phyloP scores from a whole-genome alignment of 2,888 invertebrate genomes.

The Acanthosepion esculentum region DNA sequence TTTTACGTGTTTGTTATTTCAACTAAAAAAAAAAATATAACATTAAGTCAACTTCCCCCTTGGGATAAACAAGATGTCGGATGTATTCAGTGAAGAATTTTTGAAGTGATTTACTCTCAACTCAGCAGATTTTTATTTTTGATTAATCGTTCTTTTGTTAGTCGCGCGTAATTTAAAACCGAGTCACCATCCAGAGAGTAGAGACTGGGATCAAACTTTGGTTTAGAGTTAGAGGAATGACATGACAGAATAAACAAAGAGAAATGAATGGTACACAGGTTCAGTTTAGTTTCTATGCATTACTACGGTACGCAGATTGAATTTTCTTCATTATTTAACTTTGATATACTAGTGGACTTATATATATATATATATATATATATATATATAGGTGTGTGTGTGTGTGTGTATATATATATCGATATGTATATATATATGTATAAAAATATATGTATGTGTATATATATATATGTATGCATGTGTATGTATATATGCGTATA shows the following conservation, averaged over 20 bases:
- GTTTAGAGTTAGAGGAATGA: background rate
- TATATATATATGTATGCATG: no score
- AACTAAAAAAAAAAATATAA: background rate
- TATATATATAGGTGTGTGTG: no score
- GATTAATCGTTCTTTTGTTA: background rate
- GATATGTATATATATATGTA: no score
- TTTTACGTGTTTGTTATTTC: background rate
- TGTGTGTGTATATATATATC: no score
- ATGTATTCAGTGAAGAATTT: conserved; percentile 1
- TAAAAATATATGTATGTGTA: no score
- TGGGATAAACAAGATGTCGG: background rate
- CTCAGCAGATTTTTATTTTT: background rate
- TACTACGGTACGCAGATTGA: no score
- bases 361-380: no score
- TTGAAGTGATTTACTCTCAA: background rate
- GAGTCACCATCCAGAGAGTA: background rate
- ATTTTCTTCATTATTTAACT: no score
- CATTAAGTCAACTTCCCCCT: background rate
- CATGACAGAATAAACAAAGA: background rate
- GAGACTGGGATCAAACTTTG: background rate
- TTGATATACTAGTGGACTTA: no score
- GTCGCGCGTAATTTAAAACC: background rate
- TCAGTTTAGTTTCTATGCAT: background rate
- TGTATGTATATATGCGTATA: no score
- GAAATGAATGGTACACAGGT: background rate